These are phyloP conservation scores for Hypothenemus hampei DNA, from an alignment of 1,140 invertebrate species.

Conservation along the genomic window DNA sequence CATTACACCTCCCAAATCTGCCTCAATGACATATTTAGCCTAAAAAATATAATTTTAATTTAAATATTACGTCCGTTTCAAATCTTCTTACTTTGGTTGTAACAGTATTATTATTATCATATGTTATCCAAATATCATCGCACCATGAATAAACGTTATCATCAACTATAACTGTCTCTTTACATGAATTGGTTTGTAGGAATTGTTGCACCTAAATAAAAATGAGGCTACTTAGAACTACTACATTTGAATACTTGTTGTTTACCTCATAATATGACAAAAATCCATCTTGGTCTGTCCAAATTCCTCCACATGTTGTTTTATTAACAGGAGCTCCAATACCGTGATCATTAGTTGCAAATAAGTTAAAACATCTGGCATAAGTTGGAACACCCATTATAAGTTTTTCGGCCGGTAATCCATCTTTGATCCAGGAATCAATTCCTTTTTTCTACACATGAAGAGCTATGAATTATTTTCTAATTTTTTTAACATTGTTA, in stretches of 20 bases:
- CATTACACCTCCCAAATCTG: slow-evolving; percentile 59
- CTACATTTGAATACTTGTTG: too few relatives aligned
- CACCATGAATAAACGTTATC: slow-evolving; percentile 15
- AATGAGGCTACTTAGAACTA: too few relatives aligned
- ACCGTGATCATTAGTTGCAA: slow-evolving; percentile 39
- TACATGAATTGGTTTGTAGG: too few relatives aligned
- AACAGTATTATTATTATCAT: slow-evolving; percentile 18
- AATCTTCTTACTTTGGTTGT: slow-evolving; percentile 8
- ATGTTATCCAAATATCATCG: slow-evolving; percentile 17
- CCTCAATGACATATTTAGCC: slow-evolving; percentile 31
- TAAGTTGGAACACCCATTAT: slow-evolving; percentile 62
- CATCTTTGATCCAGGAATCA: slow-evolving; percentile 48
- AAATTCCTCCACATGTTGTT: slow-evolving; percentile 50
- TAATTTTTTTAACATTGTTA: too few relatives aligned
- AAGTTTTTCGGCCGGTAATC: slow-evolving; percentile 54
- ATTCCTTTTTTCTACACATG: slow-evolving; percentile 43
- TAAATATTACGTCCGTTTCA: neutral
- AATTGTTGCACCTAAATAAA: too few relatives aligned
- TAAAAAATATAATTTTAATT: slow-evolving; percentile 16
- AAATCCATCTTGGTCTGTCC: slow-evolving; percentile 54
- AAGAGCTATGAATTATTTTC: too few relatives aligned
- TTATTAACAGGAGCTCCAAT: slow-evolving; percentile 47
- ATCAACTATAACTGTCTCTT: too few relatives aligned
- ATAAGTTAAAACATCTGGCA: slow-evolving; percentile 58
- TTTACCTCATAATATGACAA: slow-evolving; percentile 39